These are phyloP conservation scores for Pollenia angustigena DNA, from an alignment of 2,888 invertebrate species.

Conservation along the genomic window DNA sequence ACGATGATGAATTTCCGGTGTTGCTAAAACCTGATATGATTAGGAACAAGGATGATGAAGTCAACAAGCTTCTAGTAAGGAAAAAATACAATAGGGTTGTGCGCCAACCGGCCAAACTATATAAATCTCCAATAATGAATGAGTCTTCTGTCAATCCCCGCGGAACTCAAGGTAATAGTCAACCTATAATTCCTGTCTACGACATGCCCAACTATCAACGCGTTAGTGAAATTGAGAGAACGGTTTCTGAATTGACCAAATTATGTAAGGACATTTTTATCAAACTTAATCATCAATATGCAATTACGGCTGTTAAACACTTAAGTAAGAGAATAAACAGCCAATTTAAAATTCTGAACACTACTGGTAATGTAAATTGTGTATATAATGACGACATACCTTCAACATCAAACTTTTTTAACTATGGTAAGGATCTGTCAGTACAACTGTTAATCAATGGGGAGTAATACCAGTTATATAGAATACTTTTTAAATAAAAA, in stretches of 20 bases:
- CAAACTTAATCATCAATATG: too few species aligned
- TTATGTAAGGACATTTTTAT: too few species aligned
- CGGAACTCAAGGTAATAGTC: too few species aligned
- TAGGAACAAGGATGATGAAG: too few species aligned
- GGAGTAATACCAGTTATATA: neutral
- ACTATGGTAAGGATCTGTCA: slow-evolving; percentile 2
- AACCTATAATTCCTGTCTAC: slow-evolving; percentile 8
- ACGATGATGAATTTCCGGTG: slow-evolving; percentile 20
- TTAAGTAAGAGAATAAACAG: too few species aligned
- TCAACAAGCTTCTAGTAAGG: neutral
- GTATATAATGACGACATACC: too few species aligned
- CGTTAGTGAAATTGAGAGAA: slow-evolving; percentile 7
- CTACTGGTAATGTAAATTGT: too few species aligned
- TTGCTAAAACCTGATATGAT: neutral
- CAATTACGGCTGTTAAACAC: too few species aligned
- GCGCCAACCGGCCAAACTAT: neutral
- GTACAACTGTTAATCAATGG: slow-evolving; percentile 12
- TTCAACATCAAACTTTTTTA: neutral
- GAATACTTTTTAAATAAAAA: slow-evolving; percentile 30
- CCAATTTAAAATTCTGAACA: too few species aligned
- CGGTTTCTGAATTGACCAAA: too few species aligned
- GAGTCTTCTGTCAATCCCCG: too few species aligned
- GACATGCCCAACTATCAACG: slow-evolving; percentile 1
- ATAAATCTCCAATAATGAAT: too few species aligned
- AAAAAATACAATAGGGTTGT: slow-evolving; percentile 7